These are phyloP conservation scores for Oopsacas minuta DNA, from an alignment of 37 sponge, comb jelly and placozoan species.

Conservation along the genomic window DNA sequence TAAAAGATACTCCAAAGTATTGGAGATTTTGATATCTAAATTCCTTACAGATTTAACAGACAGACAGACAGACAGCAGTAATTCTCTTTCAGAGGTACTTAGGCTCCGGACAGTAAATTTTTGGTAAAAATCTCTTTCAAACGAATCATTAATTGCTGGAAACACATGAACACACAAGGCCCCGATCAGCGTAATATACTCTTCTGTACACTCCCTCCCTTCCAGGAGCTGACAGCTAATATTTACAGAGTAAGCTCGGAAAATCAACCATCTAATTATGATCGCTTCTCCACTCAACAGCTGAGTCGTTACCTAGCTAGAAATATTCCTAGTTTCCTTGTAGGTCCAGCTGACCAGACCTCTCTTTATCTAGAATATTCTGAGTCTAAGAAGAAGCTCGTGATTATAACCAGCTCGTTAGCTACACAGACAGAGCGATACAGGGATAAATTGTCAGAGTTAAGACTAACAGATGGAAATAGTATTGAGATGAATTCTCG, in stretches of 20 bases:
- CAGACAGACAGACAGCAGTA: no score
- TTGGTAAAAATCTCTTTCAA: neutral
- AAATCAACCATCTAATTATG: neutral
- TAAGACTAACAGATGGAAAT: neutral
- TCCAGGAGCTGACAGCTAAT: neutral
- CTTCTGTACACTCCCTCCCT: neutral
- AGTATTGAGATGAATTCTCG: neutral
- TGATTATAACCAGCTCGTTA: neutral
- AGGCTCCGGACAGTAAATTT: neutral
- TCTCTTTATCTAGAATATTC: neutral
- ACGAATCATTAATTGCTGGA: neutral
- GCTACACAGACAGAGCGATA: neutral
- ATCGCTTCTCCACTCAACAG: neutral
- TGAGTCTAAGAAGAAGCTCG: neutral
- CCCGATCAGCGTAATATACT: neutral
- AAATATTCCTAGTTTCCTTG: neutral
- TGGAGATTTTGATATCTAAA: no score
- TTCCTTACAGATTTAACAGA: no score
- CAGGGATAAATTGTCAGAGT: neutral
- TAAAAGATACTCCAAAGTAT: no score
- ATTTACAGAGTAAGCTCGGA: neutral
- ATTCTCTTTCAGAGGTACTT: neutral
- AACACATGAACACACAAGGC: neutral
- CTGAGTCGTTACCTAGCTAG: neutral
- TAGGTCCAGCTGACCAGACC: neutral